Base-by-base conservation (phyloP, 2,113 vertebrate genomes). In the Channa maculata region DNA sequence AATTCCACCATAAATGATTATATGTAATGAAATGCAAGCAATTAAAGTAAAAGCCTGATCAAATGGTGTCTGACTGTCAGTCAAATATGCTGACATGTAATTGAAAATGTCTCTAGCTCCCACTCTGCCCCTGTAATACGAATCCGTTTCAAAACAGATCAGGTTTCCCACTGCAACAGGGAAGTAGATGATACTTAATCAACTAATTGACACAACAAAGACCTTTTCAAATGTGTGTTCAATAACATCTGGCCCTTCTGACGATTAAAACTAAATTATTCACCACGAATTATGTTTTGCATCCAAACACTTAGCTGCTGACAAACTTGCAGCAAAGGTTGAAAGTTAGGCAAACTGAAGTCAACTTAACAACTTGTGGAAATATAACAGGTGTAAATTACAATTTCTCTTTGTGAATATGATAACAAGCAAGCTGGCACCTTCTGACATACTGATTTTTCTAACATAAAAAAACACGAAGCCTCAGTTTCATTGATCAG, bases 41-140 rank as follows among this genome's bases (percentile, higher is more conserved):
- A 97, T 97, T 98, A 96, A 95, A 94, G 95, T 97, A 96, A 98
- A 96, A 97, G 96, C 95, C 93, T 93, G 95, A 95, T 97, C 90
- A 87, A 95, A 96, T 95, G 92, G 86, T 88, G 74, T 90, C 80
- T 52, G 76, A 83, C 94, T 94, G 95, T 95, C 95, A 95, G 92
- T 97, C 94, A 94, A 86, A 92, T 90, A 90, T 85, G 83, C 89
- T 92, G 93, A 94, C 93, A 93, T 93, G 93, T 96, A 96, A 96
- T 96, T 96, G 95, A 96, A 95, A 96, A 95, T 93, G 93, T 92
- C 84, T 89, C 93, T 91, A 24, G 91, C 85, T 82, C 85, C 65
- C 74, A 88, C 93, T 81, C 91, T 85, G 86, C 76, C 89, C 89
- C 90, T 88, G 94, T 95, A 94, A 95, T 96, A 95, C 94, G 95